Evolutionary conservation across 2,797 vertebrate species (phyloP).

Genomic region (Eidolon dupreanum): DNA sequence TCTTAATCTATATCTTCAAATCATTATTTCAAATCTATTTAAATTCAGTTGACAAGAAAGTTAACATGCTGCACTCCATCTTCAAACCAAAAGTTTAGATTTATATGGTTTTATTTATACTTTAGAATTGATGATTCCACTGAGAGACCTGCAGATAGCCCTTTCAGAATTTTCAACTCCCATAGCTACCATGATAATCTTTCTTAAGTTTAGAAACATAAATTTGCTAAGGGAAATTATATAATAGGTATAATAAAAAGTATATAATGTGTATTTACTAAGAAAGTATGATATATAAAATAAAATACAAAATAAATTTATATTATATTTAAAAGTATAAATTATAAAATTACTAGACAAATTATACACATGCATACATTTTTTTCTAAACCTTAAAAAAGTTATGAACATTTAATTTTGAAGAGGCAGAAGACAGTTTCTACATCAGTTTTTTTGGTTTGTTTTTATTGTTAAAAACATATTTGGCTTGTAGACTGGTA

Average conservation of each 20-base stretch:
- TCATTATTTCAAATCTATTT: conserved; percentile 18
- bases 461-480: background rate
- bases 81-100: conserved; percentile 3
- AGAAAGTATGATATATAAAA: background rate
- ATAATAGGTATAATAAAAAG: background rate
- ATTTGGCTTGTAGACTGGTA: background rate
- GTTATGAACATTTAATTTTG: background rate
- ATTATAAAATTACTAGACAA: background rate
- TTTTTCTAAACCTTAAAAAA: background rate
- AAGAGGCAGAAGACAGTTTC: background rate
- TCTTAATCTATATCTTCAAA: conserved; percentile 29
- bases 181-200: background rate
- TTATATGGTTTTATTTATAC: background rate
- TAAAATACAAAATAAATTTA: background rate
- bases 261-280: background rate
- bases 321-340: background rate
- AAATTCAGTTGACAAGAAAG: conserved; percentile 20
- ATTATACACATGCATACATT: background rate
- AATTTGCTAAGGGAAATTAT: background rate
- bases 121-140: background rate
- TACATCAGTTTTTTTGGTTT: background rate
- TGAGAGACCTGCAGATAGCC: background rate
- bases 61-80: background rate
- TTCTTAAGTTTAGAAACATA: background rate
- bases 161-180: background rate